Evolutionary conservation across 2,113 vertebrate genomes (phyloP), one percentile per base, ranked within the genome.

Genomic region (Chamaea fasciata): DNA sequence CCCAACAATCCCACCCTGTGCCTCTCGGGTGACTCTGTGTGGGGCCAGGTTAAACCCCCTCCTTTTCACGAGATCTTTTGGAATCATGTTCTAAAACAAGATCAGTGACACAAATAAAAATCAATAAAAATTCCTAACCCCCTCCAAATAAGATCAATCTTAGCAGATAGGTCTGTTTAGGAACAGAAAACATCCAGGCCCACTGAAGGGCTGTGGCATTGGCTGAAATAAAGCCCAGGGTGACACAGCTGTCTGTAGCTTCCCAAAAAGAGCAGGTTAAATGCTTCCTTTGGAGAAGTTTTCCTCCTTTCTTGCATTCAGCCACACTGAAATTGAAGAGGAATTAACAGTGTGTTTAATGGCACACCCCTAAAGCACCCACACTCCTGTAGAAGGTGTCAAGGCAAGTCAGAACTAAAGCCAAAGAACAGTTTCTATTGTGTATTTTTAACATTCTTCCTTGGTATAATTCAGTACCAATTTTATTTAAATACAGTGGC

Each of bases 21-120:
- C 41, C 41, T 41, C n/a, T 30, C 1, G 0, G 19, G 24, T 21
- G 30, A 6, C 19, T 52, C 56, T 62, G 30, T 11, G 10, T 6
- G 8, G 27, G 35, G 26, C 35, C 26, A 31, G 26, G 39, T 78
- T 69, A 57, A 73, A 47, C 4, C 28, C 28, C 65, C 30, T 94
- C 27, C 41, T 88, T 19, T 49, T 12, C 33, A 28, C 0, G 0
- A 73, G 10, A 57, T 28, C 33, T 57, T 87, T n/a, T 46, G 28
- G 21, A 69, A 13, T 18, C 12, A 4, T 19, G 8, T 37, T 65
- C 49, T 82, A 27, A 88, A 50, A 7, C 57, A 74, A 50, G 35
- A 35, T 26, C 55, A 57, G 3, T 11, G 13, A 20, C 7, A 46
- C 39, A 59, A 95, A 86, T 50, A 53, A 63, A 67, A 90, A 33